Conservation (phyloP, 2,888 invertebrate genomes). For the Imbricaverruca yamaguchii region DNA sequence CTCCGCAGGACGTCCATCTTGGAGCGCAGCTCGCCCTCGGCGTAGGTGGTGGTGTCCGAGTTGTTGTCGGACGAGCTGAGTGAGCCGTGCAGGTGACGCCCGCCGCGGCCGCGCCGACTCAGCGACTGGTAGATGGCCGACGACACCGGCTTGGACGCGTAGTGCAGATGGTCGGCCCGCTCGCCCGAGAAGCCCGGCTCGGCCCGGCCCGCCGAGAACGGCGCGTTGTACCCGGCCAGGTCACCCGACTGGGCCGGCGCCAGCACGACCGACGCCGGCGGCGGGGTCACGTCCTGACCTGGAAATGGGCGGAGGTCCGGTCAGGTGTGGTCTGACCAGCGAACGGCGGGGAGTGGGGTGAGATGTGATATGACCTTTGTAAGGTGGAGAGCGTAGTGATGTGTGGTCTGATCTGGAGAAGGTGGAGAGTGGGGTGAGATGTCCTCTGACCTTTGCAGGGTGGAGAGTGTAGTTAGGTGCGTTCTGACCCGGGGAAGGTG, state of each 20-base stretch:
- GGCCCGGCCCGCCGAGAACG: neutral
- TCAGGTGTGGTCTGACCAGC: neutral
- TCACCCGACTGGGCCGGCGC: neutral
- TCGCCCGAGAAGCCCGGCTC: neutral
- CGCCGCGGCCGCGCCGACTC: conserved; percentile 26
- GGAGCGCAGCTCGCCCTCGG: conserved; percentile 36
- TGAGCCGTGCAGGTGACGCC: conserved; percentile 33
- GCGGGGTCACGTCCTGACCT: neutral
- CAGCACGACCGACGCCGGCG: neutral
- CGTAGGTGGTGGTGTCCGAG: conserved; percentile 37
- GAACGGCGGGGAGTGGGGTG: too few relatives aligned
- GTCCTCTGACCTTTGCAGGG: too few relatives aligned
- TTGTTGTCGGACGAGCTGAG: conserved; percentile 37
- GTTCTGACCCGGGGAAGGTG: too few relatives aligned
- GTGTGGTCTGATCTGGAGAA: too few relatives aligned
- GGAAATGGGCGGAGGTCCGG: neutral
- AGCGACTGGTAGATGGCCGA: conserved; percentile 15
- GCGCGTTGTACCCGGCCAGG: neutral
- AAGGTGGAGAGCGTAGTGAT: too few relatives aligned
- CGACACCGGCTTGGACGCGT: conserved; percentile 10
- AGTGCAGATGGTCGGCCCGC: conserved; percentile 8
- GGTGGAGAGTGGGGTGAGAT: too few relatives aligned
- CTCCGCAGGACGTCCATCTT: conserved; percentile 34
- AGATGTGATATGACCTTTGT: too few relatives aligned
- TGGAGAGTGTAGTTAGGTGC: too few relatives aligned